These are phyloP conservation scores for Papilio aristodemus DNA, from an alignment of 1,140 invertebrate genomes.

Conservation along the genomic window DNA sequence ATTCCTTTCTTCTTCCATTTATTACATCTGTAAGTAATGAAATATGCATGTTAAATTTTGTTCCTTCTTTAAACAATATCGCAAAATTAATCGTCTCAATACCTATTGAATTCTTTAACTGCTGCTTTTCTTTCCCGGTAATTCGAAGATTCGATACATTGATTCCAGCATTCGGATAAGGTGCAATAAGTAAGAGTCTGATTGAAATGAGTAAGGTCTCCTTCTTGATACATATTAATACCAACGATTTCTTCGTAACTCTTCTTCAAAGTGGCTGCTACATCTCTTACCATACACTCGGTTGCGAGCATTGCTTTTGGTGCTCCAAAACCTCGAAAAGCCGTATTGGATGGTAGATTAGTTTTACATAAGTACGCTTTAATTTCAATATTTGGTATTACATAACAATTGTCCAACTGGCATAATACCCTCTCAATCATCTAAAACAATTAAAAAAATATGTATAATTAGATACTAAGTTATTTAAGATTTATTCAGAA, in stretches of 20 bases:
- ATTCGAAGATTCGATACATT: conserved; percentile 83
- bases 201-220: conserved; percentile 86
- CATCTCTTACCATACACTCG: conserved; percentile 84
- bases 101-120: conserved; percentile 84
- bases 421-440: conserved; percentile 83
- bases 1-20: conserved; percentile 82
- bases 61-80: conserved; percentile 24
- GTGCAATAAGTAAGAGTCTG: conserved; percentile 85
- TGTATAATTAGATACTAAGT: no score
- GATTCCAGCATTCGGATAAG: conserved; percentile 85
- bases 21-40: conserved; percentile 61
- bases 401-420: conserved; percentile 84
- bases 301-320: conserved; percentile 88
- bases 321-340: conserved; percentile 88
- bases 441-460: conserved; percentile 60
- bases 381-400: conserved; percentile 81
- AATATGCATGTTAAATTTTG: conserved; percentile 10
- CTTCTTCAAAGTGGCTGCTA: conserved; percentile 82
- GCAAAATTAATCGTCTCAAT: conserved; percentile 8
- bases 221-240: conserved; percentile 87
- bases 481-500: no score
- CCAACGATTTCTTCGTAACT: conserved; percentile 62
- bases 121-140: conserved; percentile 80
- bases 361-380: conserved; percentile 84
- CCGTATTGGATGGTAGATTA: conserved; percentile 88